Base-by-base conservation (phyloP, 1,140 invertebrate genomes). In the Aricia agestis region DNA sequence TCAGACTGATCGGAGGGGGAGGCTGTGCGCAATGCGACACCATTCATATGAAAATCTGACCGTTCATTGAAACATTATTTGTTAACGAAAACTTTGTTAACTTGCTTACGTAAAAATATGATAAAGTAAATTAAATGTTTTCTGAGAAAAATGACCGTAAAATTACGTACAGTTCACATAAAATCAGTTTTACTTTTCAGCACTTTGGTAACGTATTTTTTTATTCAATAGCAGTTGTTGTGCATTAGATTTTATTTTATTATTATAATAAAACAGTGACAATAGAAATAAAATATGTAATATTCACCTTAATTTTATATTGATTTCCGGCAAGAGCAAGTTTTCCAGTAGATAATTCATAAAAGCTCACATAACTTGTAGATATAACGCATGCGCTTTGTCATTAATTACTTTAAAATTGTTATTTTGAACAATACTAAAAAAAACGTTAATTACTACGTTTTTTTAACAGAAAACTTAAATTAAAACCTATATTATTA, bases 21-120 rank as follows among this genome's bases (percentile, higher is more conserved):
- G 79, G 87, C 87, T 89, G 86, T 91, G 87, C 89, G 89, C 89
- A 91, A 78, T 91, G 89, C 89, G 89, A 79, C 84, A 90, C 71
- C 78, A 72, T 80, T 80, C 75, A 75, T 67, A 78, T 74, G 70
- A 78, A 80, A 77, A 79, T 75, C 78, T 79, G 80, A 78, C 76
- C 74, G 73, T 78, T 78, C 72, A 73, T 59, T 15, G 45, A 69
- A 36, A 42, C 41, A 19, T 15, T 42, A 13, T 45, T 25, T 63
- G 41, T 69, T 45, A 9, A 63, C 58, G 6, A 45, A 67, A 67
- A 65, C 15, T 65, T 13, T 63, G 15, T 31, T 32, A 36, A 36
- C 19, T 65, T 19, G 9, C 7, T 65, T 32, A 65, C 5, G 19
- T 65, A 15, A 25, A 15, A 10, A 65, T 25, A 32, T 11, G 17